Conservation (phyloP, 2,797 vertebrate species). For the Spatula versicolor region DNA sequence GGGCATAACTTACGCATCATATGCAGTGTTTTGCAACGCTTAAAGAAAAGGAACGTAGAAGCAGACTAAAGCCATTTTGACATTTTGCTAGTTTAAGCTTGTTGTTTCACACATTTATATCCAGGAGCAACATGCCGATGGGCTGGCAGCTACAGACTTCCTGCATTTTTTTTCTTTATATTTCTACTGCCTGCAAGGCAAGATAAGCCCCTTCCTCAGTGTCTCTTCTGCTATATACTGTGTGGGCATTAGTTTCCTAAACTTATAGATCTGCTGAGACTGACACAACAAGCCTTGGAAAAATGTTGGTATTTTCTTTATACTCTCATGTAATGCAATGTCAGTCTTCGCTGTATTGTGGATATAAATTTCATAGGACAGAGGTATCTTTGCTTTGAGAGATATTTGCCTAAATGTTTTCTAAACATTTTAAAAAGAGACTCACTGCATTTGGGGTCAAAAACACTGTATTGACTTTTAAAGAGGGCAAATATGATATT, state of each 20-base stretch:
- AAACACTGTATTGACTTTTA: background rate
- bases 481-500: background rate
- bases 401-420: background rate
- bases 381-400: background rate
- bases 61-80: background rate
- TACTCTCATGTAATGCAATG: background rate
- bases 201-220: background rate
- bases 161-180: background rate
- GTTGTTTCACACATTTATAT: background rate
- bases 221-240: background rate
- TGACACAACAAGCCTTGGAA: background rate
- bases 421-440: background rate
- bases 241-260: background rate
- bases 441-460: background rate
- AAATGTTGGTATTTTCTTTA: background rate
- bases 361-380: background rate
- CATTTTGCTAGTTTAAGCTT: slow-evolving; percentile 7
- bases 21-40: background rate
- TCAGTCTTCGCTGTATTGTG: background rate
- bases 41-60: background rate
- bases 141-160: background rate
- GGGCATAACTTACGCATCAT: background rate
- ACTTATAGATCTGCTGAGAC: background rate
- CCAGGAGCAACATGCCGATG: background rate
- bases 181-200: background rate